phyloP scores from a whole-genome alignment of 2,888 invertebrate species.

The Sminthurinus aureus region DNA sequence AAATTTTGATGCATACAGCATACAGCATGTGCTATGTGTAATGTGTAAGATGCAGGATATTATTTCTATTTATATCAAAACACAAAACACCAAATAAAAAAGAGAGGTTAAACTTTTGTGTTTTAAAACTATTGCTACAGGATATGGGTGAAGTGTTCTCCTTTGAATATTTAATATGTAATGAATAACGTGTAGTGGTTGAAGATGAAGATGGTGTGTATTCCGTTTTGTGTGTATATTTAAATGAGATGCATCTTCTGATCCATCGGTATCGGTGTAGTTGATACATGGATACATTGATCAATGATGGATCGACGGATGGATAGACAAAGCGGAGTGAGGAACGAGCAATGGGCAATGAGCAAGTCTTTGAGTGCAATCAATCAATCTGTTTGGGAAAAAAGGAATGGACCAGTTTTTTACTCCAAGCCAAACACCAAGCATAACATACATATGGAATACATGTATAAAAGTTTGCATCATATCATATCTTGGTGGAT shows the following conservation, averaged over 20 bases:
- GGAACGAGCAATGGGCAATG: not conserved
- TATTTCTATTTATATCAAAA: too few species aligned
- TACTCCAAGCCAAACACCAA: not conserved
- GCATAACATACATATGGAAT: not conserved
- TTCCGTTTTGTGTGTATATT: conserved; percentile 44
- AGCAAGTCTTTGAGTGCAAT: conserved; percentile 40
- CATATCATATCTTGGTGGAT: not conserved
- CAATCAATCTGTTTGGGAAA: conserved; percentile 37
- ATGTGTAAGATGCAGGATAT: too few species aligned
- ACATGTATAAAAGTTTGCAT: not conserved
- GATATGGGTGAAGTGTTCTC: too few species aligned
- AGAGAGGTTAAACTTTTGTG: too few species aligned
- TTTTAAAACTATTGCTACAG: too few species aligned
- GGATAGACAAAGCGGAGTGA: too few species aligned
- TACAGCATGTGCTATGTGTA: too few species aligned
- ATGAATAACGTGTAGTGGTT: too few species aligned
- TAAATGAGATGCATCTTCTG: conserved; percentile 25
- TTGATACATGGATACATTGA: not conserved
- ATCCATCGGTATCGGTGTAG: too few species aligned
- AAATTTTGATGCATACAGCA: too few species aligned
- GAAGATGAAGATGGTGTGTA: conserved; percentile 5
- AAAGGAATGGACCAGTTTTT: conserved; percentile 40
- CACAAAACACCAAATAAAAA: too few species aligned
- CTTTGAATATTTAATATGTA: too few species aligned
- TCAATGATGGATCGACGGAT: not conserved